A percentile compares a stretch with the other conserved stretches of the same genome.
phyloP scores from a whole-genome alignment of 2,113 vertebrate species.

The Montifringilla adamsi region DNA sequence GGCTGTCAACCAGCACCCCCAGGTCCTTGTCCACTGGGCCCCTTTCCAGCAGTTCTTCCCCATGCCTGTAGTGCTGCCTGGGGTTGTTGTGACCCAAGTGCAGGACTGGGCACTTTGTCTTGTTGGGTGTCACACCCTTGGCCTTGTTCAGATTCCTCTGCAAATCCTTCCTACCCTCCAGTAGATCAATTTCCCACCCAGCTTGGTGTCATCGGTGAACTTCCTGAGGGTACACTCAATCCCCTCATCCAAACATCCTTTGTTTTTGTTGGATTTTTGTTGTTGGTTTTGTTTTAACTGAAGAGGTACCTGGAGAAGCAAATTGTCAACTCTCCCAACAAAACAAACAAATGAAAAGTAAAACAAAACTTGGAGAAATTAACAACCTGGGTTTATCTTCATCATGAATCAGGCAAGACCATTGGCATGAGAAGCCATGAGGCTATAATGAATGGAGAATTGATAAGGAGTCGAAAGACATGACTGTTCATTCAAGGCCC shows the following conservation, averaged over 20 bases:
- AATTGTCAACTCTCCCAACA: background rate
- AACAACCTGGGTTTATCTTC: background rate
- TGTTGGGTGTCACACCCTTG: background rate
- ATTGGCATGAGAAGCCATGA: background rate
- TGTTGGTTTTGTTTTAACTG: background rate
- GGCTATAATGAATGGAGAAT: background rate
- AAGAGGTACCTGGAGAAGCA: background rate
- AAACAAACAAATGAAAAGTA: background rate
- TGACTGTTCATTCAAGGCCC: background rate
- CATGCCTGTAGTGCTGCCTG: background rate
- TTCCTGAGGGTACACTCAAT: background rate
- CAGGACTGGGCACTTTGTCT: background rate
- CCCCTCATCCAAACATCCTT: background rate
- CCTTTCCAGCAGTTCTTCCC: background rate
- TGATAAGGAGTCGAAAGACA: background rate
- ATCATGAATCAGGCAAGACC: background rate
- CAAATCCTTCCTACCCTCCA: background rate
- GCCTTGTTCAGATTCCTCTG: background rate
- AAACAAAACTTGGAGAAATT: background rate
- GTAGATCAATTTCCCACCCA: background rate
- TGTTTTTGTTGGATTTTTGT: fast-evolving
- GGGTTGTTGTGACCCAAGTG: background rate
- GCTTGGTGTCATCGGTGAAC: background rate
- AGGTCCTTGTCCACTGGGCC: background rate
- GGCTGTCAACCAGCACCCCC: background rate